Percentiles rank a stretch among this genome's conserved stretches.
Conservation (phyloP, 37 sponge, comb jelly and placozoan genomes). For the Eunapius fragilis region DNA sequence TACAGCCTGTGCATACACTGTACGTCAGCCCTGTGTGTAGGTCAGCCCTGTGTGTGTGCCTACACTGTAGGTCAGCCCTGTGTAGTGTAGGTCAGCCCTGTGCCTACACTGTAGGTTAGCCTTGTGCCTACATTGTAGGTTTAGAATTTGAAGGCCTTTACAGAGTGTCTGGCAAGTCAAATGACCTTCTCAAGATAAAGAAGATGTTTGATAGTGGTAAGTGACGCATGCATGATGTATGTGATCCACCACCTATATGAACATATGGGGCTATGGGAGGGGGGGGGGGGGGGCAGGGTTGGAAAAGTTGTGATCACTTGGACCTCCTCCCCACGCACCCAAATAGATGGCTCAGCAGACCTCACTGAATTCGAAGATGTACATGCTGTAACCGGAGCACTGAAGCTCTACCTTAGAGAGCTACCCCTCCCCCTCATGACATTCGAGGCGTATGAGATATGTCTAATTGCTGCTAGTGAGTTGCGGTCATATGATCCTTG, state of each 20-base stretch:
- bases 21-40: too few species aligned
- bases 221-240: neutral
- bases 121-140: too few species aligned
- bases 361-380: slow-evolving; percentile 52
- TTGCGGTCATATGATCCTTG: too few species aligned
- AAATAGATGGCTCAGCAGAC: slow-evolving; percentile 53
- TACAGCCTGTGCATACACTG: too few species aligned
- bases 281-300: neutral
- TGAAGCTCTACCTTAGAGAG: slow-evolving; percentile 91
- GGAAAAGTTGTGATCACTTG: neutral
- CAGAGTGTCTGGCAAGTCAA: slow-evolving; percentile 68
- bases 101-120: too few species aligned
- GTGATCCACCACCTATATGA: too few species aligned
- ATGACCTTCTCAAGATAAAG: slow-evolving; percentile 66
- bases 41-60: too few species aligned
- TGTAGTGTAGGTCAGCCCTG: too few species aligned
- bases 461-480: slow-evolving; percentile 79
- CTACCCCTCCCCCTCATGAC: slow-evolving; percentile 91
- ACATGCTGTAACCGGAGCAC: slow-evolving; percentile 77
- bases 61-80: too few species aligned
- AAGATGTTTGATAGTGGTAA: slow-evolving; percentile 70
- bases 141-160: slow-evolving; percentile 72
- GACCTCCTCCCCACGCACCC: neutral
- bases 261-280: neutral
- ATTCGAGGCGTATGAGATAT: slow-evolving; percentile 81